Evolutionary conservation across 2,113 vertebrate species (phyloP).

Genomic region (Cyanistes caeruleus): DNA sequence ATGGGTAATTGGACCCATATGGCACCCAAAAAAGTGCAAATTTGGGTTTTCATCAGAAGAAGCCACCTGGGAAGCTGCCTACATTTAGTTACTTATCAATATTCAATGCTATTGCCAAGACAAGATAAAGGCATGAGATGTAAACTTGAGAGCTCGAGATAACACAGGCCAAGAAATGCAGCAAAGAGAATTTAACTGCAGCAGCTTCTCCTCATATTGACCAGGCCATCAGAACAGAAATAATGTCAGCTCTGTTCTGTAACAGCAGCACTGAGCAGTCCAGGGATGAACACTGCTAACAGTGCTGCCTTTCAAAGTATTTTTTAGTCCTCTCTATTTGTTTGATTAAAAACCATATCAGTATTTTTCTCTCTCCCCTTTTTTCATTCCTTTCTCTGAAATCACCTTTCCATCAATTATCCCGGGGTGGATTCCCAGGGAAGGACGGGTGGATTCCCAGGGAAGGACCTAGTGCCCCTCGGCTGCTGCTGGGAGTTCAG

Average conservation of each 20-base stretch:
- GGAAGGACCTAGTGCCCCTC: background rate
- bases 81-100: background rate
- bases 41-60: background rate
- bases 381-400: background rate
- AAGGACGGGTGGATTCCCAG: background rate
- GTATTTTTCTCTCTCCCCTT: background rate
- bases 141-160: background rate
- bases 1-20: conserved; percentile 21
- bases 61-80: conserved; percentile 53
- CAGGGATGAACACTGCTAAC: background rate
- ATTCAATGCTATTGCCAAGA: background rate
- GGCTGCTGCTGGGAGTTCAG: background rate
- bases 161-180: background rate
- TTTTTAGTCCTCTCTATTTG: rapidly evolving
- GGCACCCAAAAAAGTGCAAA: conserved; percentile 23
- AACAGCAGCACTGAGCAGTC: background rate
- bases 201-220: background rate
- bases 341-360: background rate
- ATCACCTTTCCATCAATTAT: background rate
- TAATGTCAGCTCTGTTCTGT: background rate
- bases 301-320: background rate
- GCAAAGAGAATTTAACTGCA: background rate
- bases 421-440: background rate
- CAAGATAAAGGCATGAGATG: background rate
- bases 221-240: background rate